Evolutionary conservation across 2,888 invertebrate species (phyloP), one percentile per base, ranked within the genome.

Genomic region (Pristionchus fissidentatus): DNA sequence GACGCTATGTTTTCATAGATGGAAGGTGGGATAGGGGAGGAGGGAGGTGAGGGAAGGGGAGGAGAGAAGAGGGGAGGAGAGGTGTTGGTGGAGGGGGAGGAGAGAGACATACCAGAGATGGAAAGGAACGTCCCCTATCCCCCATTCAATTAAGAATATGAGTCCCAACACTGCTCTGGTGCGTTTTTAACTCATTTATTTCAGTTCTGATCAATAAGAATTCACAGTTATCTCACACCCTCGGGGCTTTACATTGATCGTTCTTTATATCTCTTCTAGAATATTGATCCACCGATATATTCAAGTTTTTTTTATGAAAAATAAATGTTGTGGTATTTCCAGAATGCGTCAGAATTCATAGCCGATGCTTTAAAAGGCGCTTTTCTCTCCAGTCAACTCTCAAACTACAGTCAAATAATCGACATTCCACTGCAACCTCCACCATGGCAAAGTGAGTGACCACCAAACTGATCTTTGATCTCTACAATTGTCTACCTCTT

Each of bases 381-480:
- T 26, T 89, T 89, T 41, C 81, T 87, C 5, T 86, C 88, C 29
- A 81, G 87, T 35, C 84, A 87, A 41, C 80, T 89, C 84, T 84
- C 81, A 43, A 89, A 89, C 81, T 88, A 88, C 70, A 88, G 87
- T 22, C 83, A 85, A 49, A 83, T 86, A 38, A 85, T 89, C 62
- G 87, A 84, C 46, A 83, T 85, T 43, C 83, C 87, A 38, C 87
- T 87, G 38, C 85, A 88, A 84, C 89, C 89, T 43, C 86, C 88
- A 0, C 82, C 84, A 46, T 87, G 89, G 89, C 86, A 88, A 82
- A 89, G 89, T 89, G 82, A 85, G 89, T 87, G n/a, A n/a, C n/a
- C n/a, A n/a, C n/a, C n/a, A n/a, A n/a, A n/a, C n/a, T n/a, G 79
- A 77, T 70, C 43, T 85, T n/a, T 29, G 10, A 38, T 29, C 57